Evolutionary conservation across 1,140 invertebrate genomes (phyloP).

Genomic region (Caenorhabditis latens): DNA sequence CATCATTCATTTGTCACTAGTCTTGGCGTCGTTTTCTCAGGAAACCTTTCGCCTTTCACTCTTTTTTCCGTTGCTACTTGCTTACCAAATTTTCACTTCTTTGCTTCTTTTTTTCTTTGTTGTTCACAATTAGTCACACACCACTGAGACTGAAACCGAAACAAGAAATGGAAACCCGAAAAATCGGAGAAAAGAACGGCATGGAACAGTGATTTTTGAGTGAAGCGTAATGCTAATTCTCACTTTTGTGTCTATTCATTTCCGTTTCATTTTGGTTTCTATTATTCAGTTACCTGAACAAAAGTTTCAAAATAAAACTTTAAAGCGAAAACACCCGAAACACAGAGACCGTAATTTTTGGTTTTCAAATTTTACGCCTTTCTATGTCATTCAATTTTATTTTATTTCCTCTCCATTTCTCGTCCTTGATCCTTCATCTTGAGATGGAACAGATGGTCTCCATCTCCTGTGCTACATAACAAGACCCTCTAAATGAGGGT

Average conservation of each 20-base stretch:
- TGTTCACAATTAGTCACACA: constrained; percentile 25
- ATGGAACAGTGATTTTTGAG: constrained; percentile 38
- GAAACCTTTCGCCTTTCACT: background rate
- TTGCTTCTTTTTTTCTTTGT: background rate
- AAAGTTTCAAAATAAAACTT: too few relatives aligned
- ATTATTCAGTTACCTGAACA: too few relatives aligned
- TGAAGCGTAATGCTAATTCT: background rate
- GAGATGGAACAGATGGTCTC: constrained; percentile 31
- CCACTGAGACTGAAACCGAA: constrained; percentile 37
- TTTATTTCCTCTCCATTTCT: background rate
- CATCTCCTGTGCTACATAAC: background rate
- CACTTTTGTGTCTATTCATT: background rate
- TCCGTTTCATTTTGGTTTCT: background rate
- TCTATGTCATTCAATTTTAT: constrained; percentile 29
- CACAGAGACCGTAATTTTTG: background rate
- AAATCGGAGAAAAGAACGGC: constrained; percentile 3
- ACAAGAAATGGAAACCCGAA: background rate
- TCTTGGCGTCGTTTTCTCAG: constrained; percentile 17
- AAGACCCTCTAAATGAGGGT: background rate
- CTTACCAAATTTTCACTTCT: background rate
- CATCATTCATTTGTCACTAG: constrained; percentile 32
- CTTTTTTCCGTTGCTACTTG: background rate
- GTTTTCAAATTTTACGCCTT: background rate
- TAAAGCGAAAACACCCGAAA: too few relatives aligned
- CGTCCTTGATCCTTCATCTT: constrained; percentile 29